Percentiles rank a stretch among this genome's conserved stretches.
Conservation (phyloP, 2,797 vertebrate genomes). For the Lerista edwardsae region DNA sequence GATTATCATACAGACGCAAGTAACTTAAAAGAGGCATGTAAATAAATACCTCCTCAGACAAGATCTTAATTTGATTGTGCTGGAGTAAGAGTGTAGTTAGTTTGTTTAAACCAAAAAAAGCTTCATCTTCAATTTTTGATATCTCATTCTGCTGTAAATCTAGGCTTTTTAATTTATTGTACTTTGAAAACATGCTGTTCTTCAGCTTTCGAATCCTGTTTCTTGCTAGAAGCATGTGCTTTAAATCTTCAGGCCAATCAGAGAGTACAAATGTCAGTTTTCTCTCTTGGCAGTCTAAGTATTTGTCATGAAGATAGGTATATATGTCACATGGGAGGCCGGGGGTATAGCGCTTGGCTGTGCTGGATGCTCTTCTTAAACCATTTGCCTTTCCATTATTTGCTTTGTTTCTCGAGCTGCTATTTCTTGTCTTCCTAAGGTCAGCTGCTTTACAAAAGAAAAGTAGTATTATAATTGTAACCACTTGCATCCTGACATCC, state of each 20-base stretch:
- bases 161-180: conserved; percentile 86
- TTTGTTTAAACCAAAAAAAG: conserved; percentile 88
- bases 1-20: conserved; percentile 94
- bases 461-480: conserved; percentile 80
- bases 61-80: conserved; percentile 87
- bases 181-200: conserved; percentile 89
- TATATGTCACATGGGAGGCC: conserved; percentile 86
- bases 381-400: conserved; percentile 64
- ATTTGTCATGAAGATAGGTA: conserved; percentile 88
- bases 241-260: conserved; percentile 89
- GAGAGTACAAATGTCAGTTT: conserved; percentile 84
- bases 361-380: conserved; percentile 70
- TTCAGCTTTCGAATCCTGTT: conserved; percentile 89
- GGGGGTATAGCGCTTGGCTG: conserved; percentile 81
- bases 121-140: conserved; percentile 85
- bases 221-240: conserved; percentile 92
- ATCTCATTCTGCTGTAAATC: conserved; percentile 96
- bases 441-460: conserved; percentile 81
- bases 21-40: conserved; percentile 86
- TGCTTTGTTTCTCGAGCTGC: conserved; percentile 61
- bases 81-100: conserved; percentile 94
- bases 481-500: conserved; percentile 85
- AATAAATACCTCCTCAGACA: conserved; percentile 89
- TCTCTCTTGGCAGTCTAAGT: conserved; percentile 93
- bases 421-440: conserved; percentile 75